Conservation (phyloP, 2,797 vertebrate genomes). For the Ataeniobius toweri region DNA sequence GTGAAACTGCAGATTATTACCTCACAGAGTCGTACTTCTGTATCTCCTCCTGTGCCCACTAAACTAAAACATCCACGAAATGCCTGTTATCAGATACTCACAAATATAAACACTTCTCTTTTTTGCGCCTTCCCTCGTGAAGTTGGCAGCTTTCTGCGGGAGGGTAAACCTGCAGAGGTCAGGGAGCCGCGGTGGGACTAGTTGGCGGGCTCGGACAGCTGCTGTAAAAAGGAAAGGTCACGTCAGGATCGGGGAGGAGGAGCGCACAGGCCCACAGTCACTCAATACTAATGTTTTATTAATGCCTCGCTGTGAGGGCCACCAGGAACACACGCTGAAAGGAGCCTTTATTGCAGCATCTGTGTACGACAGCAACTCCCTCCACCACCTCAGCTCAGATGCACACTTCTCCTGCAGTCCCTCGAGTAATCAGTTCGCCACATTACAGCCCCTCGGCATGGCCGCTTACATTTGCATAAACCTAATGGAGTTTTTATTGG, state of each 20-base stretch:
- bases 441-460: conserved; percentile 63
- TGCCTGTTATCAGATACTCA: conserved; percentile 40
- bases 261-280: conserved; percentile 61
- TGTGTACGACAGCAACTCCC: conserved; percentile 68
- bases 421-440: conserved; percentile 76
- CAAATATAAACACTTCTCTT: conserved; percentile 25
- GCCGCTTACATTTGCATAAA: conserved; percentile 78
- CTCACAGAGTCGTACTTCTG: neutral
- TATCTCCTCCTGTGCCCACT: conserved; percentile 17
- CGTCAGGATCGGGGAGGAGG: conserved; percentile 56
- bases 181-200: conserved; percentile 41
- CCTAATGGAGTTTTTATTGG: conserved; percentile 80
- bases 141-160: conserved; percentile 49
- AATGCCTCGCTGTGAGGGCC: conserved; percentile 78
- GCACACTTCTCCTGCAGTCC: conserved; percentile 59
- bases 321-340: conserved; percentile 74
- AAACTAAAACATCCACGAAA: conserved; percentile 31
- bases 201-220: conserved; percentile 63
- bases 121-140: conserved; percentile 42
- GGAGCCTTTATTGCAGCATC: conserved; percentile 81
- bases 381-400: conserved; percentile 11
- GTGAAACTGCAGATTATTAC: conserved; percentile 55
- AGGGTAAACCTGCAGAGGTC: conserved; percentile 74
- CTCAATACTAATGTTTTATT: conserved; percentile 87
- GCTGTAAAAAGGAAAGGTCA: conserved; percentile 75